phyloP scores from a whole-genome alignment of 2,888 invertebrate species.

The Thera britannica region DNA sequence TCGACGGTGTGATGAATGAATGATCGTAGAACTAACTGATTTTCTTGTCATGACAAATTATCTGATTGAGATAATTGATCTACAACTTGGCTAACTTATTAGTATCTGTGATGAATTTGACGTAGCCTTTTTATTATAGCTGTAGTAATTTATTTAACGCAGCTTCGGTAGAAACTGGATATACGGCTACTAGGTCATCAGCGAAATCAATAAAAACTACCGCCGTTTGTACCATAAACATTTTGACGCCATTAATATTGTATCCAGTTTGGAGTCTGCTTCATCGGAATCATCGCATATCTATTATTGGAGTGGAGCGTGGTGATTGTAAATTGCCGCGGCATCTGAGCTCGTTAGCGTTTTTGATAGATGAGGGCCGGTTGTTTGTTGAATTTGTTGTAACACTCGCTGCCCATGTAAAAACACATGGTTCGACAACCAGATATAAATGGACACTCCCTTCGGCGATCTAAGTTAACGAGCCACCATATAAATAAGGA shows the following conservation, averaged over 20 bases:
- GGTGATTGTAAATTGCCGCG: constrained; percentile 78
- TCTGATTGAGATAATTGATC: constrained; percentile 26
- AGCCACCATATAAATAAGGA: constrained; percentile 80
- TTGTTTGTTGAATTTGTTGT: constrained; percentile 82
- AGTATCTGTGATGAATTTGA: constrained; percentile 18
- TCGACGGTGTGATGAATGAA: constrained; percentile 28
- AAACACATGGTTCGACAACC: constrained; percentile 80
- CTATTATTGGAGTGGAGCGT: constrained; percentile 68
- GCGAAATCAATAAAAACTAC: constrained; percentile 23
- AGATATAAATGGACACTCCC: constrained; percentile 81
- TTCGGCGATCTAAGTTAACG: constrained; percentile 82
- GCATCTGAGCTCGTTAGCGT: constrained; percentile 81
- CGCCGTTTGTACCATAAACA: constrained; percentile 31
- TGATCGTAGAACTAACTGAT: constrained; percentile 29
- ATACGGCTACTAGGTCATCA: constrained; percentile 23
- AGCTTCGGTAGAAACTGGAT: constrained; percentile 9
- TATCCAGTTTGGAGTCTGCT: constrained; percentile 48
- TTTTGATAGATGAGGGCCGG: constrained; percentile 83
- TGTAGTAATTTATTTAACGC: constrained; percentile 8
- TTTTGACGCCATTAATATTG: constrained; percentile 34
- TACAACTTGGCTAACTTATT: constrained; percentile 25
- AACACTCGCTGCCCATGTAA: constrained; percentile 76
- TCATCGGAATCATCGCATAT: constrained; percentile 71
- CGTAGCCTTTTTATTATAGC: neutral
- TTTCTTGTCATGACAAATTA: constrained; percentile 38